Evolutionary conservation across 2,113 vertebrate species (phyloP), one percentile per base, ranked within the genome.

Genomic region (Calyptomena viridis): DNA sequence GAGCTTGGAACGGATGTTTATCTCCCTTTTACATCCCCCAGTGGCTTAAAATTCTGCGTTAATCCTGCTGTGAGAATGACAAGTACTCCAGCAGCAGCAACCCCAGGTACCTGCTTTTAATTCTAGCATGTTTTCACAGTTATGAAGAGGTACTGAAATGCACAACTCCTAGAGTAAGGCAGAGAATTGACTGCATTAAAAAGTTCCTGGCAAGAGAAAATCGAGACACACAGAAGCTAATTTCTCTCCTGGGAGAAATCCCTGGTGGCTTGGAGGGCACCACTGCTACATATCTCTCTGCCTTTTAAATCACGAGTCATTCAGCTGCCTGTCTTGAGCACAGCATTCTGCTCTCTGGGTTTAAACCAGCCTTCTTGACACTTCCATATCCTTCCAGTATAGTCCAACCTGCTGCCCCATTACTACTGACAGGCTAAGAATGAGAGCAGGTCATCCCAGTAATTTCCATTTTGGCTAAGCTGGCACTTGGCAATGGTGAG

Each of bases 1-100:
- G 64, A 78, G 52, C 86, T 52, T 68, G 2, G 64, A 97, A 97
- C 84, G 94, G 97, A 97, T 97, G 97, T 97, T 96, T 97, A 86
- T 94, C 94, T 96, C 91, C 85, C 77, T 52, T 60, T 66, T 94
- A 95, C 94, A 90, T 92, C 95, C 94, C 94, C 96, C 85, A 91
- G 83, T 56, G 93, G 81, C 83, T 95, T 77, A 9, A 71, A 94
- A 94, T 81, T 87, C 87, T 93, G 92, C 28, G 30, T 94, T 94
- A 88, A 95, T 97, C 94, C 95, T 96, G 95, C 87, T 95, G 82
- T 19, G 94, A 94, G 64, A 86, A 85, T 85, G 82, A 88, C 92
- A 94, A 96, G 83, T 85, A 92, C 49, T 88, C 86, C 92, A 95
- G 85, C 93, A 93, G 90, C 6, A 92, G 83, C 88, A 90, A 66